Evolutionary conservation across 2,797 vertebrate species (phyloP).

Genomic region (Xenentodon cancila): DNA sequence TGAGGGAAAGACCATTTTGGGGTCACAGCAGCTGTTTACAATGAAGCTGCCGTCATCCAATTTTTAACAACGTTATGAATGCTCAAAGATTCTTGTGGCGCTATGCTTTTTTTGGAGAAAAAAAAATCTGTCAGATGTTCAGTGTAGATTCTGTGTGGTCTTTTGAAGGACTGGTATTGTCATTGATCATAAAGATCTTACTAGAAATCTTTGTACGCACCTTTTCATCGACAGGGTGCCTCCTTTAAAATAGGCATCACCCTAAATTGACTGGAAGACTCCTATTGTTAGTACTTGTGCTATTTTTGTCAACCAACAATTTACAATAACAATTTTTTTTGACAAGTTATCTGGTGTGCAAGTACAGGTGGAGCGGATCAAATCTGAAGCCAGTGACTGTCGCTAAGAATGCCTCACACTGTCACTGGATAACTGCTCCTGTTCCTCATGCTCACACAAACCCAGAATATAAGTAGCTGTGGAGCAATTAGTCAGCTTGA

Average conservation of each 20-base stretch:
- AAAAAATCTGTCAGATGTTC: neutral
- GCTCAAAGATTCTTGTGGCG: neutral
- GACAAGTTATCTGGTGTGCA: neutral
- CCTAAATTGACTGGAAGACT: no score
- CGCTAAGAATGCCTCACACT: neutral
- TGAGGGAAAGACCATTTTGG: no score
- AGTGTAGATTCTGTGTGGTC: neutral
- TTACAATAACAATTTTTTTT: neutral
- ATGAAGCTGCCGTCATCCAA: neutral
- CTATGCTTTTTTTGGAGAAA: slow-evolving; percentile 10
- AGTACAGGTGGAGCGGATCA: neutral
- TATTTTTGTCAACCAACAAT: neutral
- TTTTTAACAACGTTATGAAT: neutral
- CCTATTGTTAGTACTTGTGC: no score
- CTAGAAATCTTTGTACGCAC: no score
- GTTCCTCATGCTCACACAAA: slow-evolving; percentile 15
- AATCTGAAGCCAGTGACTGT: neutral
- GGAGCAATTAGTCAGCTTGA: slow-evolving; percentile 27
- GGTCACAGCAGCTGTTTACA: neutral
- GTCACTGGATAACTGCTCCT: slow-evolving; percentile 3
- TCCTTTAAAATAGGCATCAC: no score
- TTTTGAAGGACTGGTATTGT: no score
- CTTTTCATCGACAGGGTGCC: no score
- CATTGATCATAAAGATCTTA: no score
- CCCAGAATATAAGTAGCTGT: slow-evolving; percentile 24